Percentiles rank a stretch among this genome's conserved stretches.
Conservation (phyloP, 2,888 invertebrate species). For the Ectemnius cavifrons region DNA sequence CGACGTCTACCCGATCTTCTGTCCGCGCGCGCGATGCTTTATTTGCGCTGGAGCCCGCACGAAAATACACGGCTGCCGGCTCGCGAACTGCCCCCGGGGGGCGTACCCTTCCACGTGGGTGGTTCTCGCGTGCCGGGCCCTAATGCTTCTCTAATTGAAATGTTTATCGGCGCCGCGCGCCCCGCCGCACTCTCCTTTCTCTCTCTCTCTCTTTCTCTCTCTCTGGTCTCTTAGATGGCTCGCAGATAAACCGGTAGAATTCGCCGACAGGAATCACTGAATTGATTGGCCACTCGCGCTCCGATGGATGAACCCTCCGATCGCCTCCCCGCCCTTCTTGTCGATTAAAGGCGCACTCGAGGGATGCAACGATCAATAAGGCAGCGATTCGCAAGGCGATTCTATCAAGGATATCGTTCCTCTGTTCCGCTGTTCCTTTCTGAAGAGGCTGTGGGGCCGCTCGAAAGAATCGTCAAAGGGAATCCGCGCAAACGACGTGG, state of each 20-base stretch:
- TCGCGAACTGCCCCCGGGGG: slow-evolving; percentile 64
- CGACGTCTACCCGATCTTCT: slow-evolving; percentile 62
- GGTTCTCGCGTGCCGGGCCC: slow-evolving; percentile 69
- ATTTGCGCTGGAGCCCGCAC: slow-evolving; percentile 62
- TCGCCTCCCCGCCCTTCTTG: background rate
- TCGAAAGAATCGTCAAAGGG: slow-evolving; percentile 16
- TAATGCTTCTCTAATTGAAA: slow-evolving; percentile 72
- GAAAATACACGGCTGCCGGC: slow-evolving; percentile 71
- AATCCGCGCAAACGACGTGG: too few relatives aligned
- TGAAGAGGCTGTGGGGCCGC: background rate
- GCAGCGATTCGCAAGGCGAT: background rate
- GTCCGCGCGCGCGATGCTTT: slow-evolving; percentile 47
- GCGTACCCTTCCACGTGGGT: slow-evolving; percentile 67
- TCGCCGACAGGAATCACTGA: background rate
- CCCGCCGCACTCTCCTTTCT: too few relatives aligned
- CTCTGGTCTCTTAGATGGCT: slow-evolving; percentile 11
- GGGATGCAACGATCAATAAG: slow-evolving; percentile 1
- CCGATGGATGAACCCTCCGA: background rate
- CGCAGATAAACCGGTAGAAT: slow-evolving; percentile 40
- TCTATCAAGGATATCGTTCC: background rate
- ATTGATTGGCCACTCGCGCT: background rate
- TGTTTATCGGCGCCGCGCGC: slow-evolving; percentile 61
- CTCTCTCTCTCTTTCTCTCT: too few relatives aligned
- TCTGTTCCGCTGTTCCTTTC: background rate
- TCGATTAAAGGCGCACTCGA: slow-evolving; percentile 1